A percentile compares a stretch with the other conserved stretches of the same genome.
These are phyloP conservation scores for Hemithea aestivaria DNA, from an alignment of 2,888 invertebrate genomes.

Conservation along the genomic window DNA sequence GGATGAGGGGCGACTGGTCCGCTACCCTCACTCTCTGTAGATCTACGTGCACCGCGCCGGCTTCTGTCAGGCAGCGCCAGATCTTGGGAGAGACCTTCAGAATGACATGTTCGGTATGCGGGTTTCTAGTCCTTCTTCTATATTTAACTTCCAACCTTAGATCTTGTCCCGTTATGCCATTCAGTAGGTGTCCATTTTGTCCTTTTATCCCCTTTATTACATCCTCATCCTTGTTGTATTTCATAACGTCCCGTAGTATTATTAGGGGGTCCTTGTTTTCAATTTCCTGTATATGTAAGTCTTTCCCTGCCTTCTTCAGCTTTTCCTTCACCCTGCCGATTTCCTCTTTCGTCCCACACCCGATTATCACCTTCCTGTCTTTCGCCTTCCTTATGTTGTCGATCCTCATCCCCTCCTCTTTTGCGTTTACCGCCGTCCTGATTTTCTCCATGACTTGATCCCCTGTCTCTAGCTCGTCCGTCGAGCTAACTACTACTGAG, in stretches of 20 bases:
- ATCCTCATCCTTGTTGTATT: too few species aligned
- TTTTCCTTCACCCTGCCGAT: background rate
- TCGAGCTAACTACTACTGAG: background rate
- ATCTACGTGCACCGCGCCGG: conserved; percentile 3
- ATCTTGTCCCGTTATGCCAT: too few species aligned
- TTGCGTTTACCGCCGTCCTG: background rate
- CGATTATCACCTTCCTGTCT: background rate
- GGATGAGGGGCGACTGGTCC: conserved; percentile 22
- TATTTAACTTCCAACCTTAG: background rate
- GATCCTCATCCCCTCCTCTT: background rate
- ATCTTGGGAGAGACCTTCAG: background rate
- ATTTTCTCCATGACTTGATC: background rate
- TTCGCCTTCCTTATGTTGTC: background rate
- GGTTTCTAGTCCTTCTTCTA: background rate
- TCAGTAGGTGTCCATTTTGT: too few species aligned
- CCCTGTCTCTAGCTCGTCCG: background rate
- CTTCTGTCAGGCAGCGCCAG: background rate
- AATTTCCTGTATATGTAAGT: background rate
- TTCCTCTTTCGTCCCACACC: background rate
- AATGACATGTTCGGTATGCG: background rate
- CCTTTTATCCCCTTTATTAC: too few species aligned
- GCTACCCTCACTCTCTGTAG: conserved; percentile 4
- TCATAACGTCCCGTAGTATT: too few species aligned
- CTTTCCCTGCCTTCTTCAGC: background rate
- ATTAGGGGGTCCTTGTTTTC: background rate